A percentile compares a stretch with the other conserved stretches of the same genome.
phyloP scores from a whole-genome alignment of 2,888 invertebrate species.

The Muschampia staudingeri region DNA sequence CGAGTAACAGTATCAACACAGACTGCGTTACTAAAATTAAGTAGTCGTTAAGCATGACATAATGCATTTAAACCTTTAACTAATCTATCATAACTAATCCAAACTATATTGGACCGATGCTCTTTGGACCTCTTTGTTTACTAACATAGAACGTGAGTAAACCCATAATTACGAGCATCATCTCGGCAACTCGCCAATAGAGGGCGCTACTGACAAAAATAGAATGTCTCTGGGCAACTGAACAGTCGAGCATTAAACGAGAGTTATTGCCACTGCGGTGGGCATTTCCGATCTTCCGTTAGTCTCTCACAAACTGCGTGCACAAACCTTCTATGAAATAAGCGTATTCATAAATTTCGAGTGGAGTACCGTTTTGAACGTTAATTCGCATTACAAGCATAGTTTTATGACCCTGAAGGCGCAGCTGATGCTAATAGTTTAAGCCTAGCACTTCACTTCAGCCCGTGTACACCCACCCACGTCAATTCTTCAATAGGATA shows the following conservation, averaged over 20 bases:
- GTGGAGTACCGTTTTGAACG: constrained; percentile 1
- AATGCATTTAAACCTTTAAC: too few relatives aligned
- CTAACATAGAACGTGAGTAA: too few relatives aligned
- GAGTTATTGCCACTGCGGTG: constrained; percentile 80
- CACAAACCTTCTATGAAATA: neutral
- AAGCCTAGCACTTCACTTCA: too few relatives aligned
- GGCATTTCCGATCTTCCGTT: constrained; percentile 87
- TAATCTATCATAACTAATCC: neutral
- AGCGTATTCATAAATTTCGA: constrained; percentile 34
- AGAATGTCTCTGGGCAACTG: constrained; percentile 77
- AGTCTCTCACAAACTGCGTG: constrained; percentile 55
- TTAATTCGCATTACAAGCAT: neutral
- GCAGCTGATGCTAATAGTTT: too few relatives aligned
- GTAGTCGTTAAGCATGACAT: too few relatives aligned
- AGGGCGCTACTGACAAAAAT: constrained; percentile 73
- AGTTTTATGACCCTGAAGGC: neutral
- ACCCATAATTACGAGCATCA: too few relatives aligned
- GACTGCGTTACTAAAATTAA: too few relatives aligned
- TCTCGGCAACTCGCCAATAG: neutral
- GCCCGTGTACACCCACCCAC: too few relatives aligned
- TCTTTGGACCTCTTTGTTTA: neutral
- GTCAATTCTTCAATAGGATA: too few relatives aligned
- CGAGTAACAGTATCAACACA: too few relatives aligned
- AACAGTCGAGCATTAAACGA: constrained; percentile 63
- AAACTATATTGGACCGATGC: constrained; percentile 8